phyloP scores from a whole-genome alignment of 2,113 vertebrate genomes.

The Hemicordylus capensis region DNA sequence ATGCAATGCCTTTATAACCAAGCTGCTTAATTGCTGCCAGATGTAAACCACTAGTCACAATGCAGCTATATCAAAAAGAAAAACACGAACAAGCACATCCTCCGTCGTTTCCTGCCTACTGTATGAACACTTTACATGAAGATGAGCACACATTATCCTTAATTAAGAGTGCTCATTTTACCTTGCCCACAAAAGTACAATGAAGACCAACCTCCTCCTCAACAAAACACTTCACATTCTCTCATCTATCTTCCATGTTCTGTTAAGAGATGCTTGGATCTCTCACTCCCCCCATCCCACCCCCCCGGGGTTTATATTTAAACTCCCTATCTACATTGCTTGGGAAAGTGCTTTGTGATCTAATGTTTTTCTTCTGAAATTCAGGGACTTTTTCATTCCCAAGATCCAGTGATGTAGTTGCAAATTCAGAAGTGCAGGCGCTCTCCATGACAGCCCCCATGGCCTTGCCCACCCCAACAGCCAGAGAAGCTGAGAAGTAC shows the following conservation, averaged over 20 bases:
- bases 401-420: no score
- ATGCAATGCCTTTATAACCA: neutral
- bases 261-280: neutral
- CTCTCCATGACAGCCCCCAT: no score
- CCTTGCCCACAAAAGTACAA: neutral
- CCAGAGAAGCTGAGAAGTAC: no score
- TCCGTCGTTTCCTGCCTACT: no score
- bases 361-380: constrained; percentile 11
- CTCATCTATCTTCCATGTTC: neutral
- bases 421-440: no score
- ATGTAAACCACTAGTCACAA: neutral
- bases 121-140: neutral
- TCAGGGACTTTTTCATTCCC: neutral
- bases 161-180: neutral
- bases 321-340: neutral
- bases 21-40: neutral
- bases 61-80: neutral
- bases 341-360: neutral
- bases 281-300: no score
- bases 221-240: neutral
- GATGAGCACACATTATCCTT: neutral
- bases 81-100: no score
- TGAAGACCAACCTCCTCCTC: neutral
- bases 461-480: no score
- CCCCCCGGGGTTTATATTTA: neutral